Evolutionary conservation across 2,888 invertebrate genomes (phyloP).

Genomic region (Sceliomorpha sp.): DNA sequence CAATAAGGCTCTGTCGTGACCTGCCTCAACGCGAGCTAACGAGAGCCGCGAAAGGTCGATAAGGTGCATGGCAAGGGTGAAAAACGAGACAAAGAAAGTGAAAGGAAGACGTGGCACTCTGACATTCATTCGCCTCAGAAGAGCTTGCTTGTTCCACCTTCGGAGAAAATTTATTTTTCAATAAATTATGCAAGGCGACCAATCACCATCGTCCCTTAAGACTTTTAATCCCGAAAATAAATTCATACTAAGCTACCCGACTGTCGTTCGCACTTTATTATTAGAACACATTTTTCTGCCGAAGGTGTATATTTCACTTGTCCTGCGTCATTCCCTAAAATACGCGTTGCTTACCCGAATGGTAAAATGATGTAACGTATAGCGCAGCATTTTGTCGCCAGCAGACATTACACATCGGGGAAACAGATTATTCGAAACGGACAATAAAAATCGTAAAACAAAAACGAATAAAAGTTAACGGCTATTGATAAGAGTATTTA

Average conservation of each 20-base stretch:
- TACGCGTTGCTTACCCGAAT: slow-evolving; percentile 20
- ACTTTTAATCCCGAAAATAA: slow-evolving; percentile 48
- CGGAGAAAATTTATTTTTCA: slow-evolving; percentile 53
- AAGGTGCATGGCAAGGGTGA: slow-evolving; percentile 54
- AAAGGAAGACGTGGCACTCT: slow-evolving; percentile 46
- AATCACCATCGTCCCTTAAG: slow-evolving; percentile 51
- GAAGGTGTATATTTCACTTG: slow-evolving; percentile 45
- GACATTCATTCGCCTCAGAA: slow-evolving; percentile 51
- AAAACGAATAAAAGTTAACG: too few relatives aligned
- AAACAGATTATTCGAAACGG: background rate
- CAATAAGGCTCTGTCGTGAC: slow-evolving; percentile 57
- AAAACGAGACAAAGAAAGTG: slow-evolving; percentile 54
- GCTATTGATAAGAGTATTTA: too few relatives aligned
- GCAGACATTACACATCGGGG: too few relatives aligned
- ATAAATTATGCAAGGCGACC: slow-evolving; percentile 46
- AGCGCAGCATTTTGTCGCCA: too few relatives aligned
- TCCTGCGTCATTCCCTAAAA: slow-evolving; percentile 12
- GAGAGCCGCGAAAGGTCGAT: slow-evolving; percentile 53
- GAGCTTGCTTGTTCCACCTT: slow-evolving; percentile 34
- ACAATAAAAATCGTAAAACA: too few relatives aligned
- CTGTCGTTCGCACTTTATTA: slow-evolving; percentile 40
- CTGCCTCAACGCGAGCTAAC: slow-evolving; percentile 58
- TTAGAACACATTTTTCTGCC: slow-evolving; percentile 45
- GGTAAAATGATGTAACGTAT: background rate
- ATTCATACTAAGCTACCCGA: slow-evolving; percentile 42